Base-by-base conservation (phyloP, 2,113 vertebrate species). In the Crotophaga sulcirostris region DNA sequence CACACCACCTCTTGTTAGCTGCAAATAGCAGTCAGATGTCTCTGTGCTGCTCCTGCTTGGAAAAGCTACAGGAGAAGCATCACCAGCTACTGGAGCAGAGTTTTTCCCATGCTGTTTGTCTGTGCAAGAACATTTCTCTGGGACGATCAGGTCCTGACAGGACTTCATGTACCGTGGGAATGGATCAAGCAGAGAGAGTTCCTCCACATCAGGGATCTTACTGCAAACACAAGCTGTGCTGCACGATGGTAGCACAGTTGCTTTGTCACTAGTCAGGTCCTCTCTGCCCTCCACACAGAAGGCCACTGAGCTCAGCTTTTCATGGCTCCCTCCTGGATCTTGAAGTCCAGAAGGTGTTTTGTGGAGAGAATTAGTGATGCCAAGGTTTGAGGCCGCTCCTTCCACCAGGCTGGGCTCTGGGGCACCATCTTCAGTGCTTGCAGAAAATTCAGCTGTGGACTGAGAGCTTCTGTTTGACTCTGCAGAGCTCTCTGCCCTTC, bases 81-180 rank as follows among this genome's bases (percentile, higher is more conserved):
- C 59, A 59, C 47, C 80, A 52, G 85, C 63, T 49, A 52, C 80
- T 89, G 84, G 47, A 84, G 80, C 6, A 44, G 63, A 60, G 58
- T 97, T 97, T 29, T 93, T 96, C 80, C 80, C 83, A 11, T 78
- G 83, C 51, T 38, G 49, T 21, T 75, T 93, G 79, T 98, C 97
- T 4, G 72, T 42, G n/a, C 97, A 98, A 72, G 55, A 93, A 94
- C 97, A 98, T 72, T 96, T 98, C 85, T 98, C 98, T 3, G 98
- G 98, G 91, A 98, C 79, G 1, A 98, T 98, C 25, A 98, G 97
- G 83, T 98, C 98, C 81, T 98, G 98, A 82, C 98, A 98, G 81
- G 98, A 98, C 95, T 98, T 98, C 97, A 98, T 96, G 94, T 98
- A 98, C 74, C 97, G 98, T 64, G 98, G 98, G 11, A 98, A 97